Base-by-base conservation (phyloP, 1,140 invertebrate species). In the Bombus waltoni region DNA sequence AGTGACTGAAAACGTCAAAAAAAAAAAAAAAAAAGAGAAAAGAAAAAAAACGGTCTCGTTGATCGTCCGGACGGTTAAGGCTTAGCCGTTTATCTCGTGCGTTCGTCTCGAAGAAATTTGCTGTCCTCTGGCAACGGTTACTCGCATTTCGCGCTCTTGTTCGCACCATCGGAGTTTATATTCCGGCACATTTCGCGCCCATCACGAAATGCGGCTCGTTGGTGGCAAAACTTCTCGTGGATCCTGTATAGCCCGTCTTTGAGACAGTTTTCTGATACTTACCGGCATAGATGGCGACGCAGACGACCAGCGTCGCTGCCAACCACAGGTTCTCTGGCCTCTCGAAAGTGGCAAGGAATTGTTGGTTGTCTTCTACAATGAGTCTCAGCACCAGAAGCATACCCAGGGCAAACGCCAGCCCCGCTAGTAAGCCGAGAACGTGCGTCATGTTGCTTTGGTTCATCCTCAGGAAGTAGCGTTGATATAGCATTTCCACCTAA, bases 381-480 rank as follows among this genome's bases (percentile, higher is more conserved):
- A 94, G 80, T 78, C 93, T 90, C 42, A 92, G 70, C 72, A 93
- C 74, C 32, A 94, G 91, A 68, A 94, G 88, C 75, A 94, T 76
- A 65, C 92, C 96, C 38, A 98, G 95, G 2, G 97, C 96, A 47
- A 97, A 86, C 62, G 97, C 96, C 59, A 98, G 95, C 8, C 96
- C 95, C 62, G 98, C 96, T 25, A 99, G 94, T 42, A 99, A 96
- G 10, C 96, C 97, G 77, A 99, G 96, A 65, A 98, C 96, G 91
- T 98, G 97, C 2, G 97, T 98, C 95, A 98, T 97, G 94, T 98
- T 98, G 89, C 97, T 98, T 95, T 98, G 98, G 95, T 98, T 98
- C 96, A 98, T 98, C 83, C 98, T 97, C 80, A 99, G 96, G 93
- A 99, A 98, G 95, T 99, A 99, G 70, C 98, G 96, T 94, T 99